Evolutionary conservation across 2,888 invertebrate species (phyloP).

Genomic region (Autographa gamma): DNA sequence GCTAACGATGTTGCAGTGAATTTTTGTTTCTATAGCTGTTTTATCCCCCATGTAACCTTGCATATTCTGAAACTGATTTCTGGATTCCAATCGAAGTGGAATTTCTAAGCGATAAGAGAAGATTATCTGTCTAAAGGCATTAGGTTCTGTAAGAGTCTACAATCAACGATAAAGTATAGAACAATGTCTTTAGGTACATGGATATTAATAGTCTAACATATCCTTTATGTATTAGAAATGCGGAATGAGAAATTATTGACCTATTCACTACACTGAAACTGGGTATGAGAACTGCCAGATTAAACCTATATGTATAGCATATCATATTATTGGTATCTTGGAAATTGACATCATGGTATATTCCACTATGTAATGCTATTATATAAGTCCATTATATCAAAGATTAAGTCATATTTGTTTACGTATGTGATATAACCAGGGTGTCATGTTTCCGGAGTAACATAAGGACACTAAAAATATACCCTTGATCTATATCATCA

Average conservation of each 20-base stretch:
- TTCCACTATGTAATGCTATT: no score
- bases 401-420: no score
- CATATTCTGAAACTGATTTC: background rate
- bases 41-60: background rate
- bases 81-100: background rate
- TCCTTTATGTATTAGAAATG: background rate
- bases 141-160: background rate
- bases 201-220: background rate
- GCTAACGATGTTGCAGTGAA: background rate
- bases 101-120: background rate
- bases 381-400: no score
- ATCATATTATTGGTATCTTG: background rate
- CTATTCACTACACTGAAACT: background rate
- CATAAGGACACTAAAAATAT: no score
- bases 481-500: no score
- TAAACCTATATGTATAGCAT: background rate
- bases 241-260: background rate
- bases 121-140: background rate
- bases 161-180: background rate
- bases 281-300: background rate
- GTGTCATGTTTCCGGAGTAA: no score
- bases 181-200: background rate
- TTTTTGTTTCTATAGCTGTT: background rate
- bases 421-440: no score
- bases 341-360: no score